These are phyloP conservation scores for Zootoca vivipara DNA, from an alignment of 2,113 vertebrate genomes.

Conservation along the genomic window DNA sequence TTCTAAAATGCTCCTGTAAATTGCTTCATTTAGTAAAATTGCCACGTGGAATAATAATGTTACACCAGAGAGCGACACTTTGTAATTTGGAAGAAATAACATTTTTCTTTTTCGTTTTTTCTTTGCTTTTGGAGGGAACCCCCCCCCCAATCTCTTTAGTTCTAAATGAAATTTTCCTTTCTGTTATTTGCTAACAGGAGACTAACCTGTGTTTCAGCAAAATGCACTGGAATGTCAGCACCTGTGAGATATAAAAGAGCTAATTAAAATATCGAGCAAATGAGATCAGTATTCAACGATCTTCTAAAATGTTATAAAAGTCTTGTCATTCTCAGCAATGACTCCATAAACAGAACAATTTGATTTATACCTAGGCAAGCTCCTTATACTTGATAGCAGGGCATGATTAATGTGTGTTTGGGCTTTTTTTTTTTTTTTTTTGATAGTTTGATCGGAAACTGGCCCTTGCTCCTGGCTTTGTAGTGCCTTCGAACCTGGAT, in stretches of 20 bases:
- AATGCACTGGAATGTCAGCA: slow-evolving; percentile 17
- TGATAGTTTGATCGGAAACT: slow-evolving; percentile 80
- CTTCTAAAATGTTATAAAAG: slow-evolving; percentile 48
- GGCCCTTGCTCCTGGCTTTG: slow-evolving; percentile 74
- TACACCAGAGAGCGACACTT: slow-evolving; percentile 67
- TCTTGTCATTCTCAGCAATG: slow-evolving; percentile 45
- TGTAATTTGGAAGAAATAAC: slow-evolving; percentile 65
- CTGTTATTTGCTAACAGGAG: slow-evolving; percentile 48
- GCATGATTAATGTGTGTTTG: slow-evolving; percentile 43
- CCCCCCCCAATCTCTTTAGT: background rate
- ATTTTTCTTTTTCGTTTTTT: slow-evolving; percentile 44
- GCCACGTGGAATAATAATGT: slow-evolving; percentile 72
- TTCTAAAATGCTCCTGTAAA: slow-evolving; percentile 72
- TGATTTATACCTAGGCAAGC: slow-evolving; percentile 57
- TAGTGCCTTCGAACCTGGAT: slow-evolving; percentile 61
- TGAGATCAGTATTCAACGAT: slow-evolving; percentile 31
- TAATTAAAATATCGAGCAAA: slow-evolving; percentile 65
- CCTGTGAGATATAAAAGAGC: slow-evolving; percentile 30
- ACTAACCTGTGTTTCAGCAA: slow-evolving; percentile 46
- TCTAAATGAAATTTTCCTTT: slow-evolving; percentile 54
- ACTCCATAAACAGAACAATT: slow-evolving; percentile 46
- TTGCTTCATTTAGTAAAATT: slow-evolving; percentile 75
- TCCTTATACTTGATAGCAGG: slow-evolving; percentile 41
- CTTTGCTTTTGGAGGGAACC: slow-evolving; percentile 20
- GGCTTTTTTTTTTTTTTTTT: no score